A percentile compares a stretch with the other conserved stretches of the same genome.
Evolutionary conservation across 2,113 vertebrate genomes (phyloP).

Genomic region (Corythaeola cristata): DNA sequence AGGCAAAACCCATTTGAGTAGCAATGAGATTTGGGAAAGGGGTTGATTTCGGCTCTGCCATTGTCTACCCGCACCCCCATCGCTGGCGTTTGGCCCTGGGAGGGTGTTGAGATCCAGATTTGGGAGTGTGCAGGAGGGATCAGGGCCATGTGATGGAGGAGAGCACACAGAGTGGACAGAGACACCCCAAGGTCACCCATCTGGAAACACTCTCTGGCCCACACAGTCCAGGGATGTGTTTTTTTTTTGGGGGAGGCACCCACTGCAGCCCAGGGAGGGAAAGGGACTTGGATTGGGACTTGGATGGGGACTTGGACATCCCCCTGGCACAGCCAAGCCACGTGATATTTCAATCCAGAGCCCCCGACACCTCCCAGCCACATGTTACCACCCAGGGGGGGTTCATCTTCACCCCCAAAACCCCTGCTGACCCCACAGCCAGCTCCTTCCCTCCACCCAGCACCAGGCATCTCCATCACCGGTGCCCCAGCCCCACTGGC

Average conservation of each 20-base stretch:
- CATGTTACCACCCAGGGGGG: accelerated
- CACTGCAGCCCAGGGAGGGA: not conserved
- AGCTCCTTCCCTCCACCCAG: not conserved
- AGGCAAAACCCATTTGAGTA: not conserved
- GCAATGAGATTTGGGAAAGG: not conserved
- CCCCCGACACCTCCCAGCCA: not conserved
- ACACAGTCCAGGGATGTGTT: accelerated
- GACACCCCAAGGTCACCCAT: not conserved
- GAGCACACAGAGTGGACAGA: accelerated
- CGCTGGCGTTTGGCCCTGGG: not conserved
- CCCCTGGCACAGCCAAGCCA: not conserved
- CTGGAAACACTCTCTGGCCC: not conserved
- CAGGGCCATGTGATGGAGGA: not conserved
- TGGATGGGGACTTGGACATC: not conserved
- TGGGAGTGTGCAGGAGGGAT: not conserved
- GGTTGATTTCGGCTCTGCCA: not conserved
- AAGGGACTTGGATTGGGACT: accelerated
- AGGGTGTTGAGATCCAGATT: not conserved
- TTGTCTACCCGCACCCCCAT: not conserved
- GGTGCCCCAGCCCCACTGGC: accelerated
- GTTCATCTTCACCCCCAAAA: not conserved
- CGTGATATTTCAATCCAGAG: not conserved
- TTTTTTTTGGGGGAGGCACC: accelerated
- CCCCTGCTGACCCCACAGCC: accelerated
- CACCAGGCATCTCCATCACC: not conserved